Conservation (phyloP, 2,797 vertebrate genomes). For the Schizopygopsis pylzovi region DNA sequence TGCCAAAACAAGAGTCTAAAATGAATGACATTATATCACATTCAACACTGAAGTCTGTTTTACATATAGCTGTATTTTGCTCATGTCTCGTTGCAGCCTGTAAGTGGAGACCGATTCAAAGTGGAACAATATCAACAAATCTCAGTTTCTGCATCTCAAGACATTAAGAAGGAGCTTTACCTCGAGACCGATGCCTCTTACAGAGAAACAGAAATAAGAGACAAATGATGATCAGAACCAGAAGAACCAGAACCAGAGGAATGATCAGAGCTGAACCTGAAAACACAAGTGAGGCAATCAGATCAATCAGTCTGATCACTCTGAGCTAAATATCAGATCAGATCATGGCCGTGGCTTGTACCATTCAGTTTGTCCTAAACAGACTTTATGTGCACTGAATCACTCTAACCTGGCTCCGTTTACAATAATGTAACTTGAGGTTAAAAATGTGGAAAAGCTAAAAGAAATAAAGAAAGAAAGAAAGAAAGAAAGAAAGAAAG, state of each 20-base stretch:
- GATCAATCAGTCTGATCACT: not conserved
- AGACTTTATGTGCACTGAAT: no score
- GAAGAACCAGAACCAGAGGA: not conserved
- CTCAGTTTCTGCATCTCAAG: not conserved
- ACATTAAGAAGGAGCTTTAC: not conserved
- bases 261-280: not conserved
- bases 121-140: no score
- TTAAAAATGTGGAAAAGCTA: no score
- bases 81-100: not conserved
- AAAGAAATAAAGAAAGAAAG: no score
- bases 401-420: no score
- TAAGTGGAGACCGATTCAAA: not conserved
- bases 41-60: not conserved
- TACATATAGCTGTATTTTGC: not conserved
- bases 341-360: not conserved
- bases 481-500: no score
- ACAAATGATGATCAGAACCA: not conserved
- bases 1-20: not conserved
- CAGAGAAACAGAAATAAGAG: not conserved
- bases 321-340: not conserved
- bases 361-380: no score
- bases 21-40: not conserved
- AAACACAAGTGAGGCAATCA: not conserved
- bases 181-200: not conserved
- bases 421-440: no score